Base-by-base conservation (phyloP, 2,113 vertebrate species). In the Phylloscopus whistleri region DNA sequence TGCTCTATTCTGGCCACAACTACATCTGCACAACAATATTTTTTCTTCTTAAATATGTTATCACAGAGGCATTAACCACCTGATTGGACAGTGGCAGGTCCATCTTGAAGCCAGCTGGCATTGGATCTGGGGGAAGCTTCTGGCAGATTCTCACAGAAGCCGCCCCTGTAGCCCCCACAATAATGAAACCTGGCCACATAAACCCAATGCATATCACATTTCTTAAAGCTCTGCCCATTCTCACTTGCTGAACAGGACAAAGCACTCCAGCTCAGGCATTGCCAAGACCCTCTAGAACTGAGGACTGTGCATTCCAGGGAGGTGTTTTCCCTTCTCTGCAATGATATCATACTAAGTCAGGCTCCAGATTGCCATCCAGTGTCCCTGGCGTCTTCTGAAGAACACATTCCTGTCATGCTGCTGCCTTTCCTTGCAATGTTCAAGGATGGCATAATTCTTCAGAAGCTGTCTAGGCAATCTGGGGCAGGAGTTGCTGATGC, bases 281-380 rank as follows among this genome's bases (percentile, higher is more conserved):
- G 16, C 3, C 43, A 31, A 7, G 26, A 7, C 17, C 75, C 67
- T 23, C 48, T 17, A 13, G 12, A 68, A 4, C 7, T 74, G 23
- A 46, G 33, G 9, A 21, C 8, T 67, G 2, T 5, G 26, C 15
- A 28, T 70, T 62, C 49, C 30, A 21, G 16, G 8, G 14, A 39
- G 9, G 3, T 18, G 27, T 53, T 70, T 93, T 70, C 22, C 17
- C 7, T 51, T 70, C 24, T 43, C 51, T 67, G 37, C 16, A 43
- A 35, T 0, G 2, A 8, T 10, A 9, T 37, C 28, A 4, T 4
- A 26, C 7, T 46, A 28, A 46, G 4, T n/a, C 26, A 35, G 39
- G 39, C 19, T 85, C 49, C 48, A 63, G 26, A 8, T 16, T 70
- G 18, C 17, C 6, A 35, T 43, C 6, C 43, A 24, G 17, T 11